Evolutionary conservation across 2,888 invertebrate genomes (phyloP).

Genomic region (Drosophila mettleri): DNA sequence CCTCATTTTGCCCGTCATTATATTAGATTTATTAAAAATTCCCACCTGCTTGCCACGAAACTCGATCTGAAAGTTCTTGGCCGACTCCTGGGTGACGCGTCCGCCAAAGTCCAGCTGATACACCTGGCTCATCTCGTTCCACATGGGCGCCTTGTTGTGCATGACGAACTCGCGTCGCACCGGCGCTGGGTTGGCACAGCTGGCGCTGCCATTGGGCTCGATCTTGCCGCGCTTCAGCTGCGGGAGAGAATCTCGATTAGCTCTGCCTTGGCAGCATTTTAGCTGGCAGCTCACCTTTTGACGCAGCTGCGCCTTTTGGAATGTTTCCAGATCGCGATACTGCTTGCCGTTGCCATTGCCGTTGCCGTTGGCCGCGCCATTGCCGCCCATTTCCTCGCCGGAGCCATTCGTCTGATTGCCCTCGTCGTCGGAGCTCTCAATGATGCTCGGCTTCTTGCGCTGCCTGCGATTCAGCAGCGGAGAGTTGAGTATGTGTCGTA

Average conservation of each 20-base stretch:
- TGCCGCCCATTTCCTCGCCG: constrained; percentile 85
- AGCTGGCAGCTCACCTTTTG: constrained; percentile 90
- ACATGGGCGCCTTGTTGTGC: constrained; percentile 98
- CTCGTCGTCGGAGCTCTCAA: constrained; percentile 94
- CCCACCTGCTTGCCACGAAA: constrained; percentile 96
- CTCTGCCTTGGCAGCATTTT: neutral
- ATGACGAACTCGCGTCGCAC: constrained; percentile 93
- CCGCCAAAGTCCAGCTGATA: constrained; percentile 99
- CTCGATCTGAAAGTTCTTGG: constrained; percentile 99
- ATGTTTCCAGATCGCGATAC: constrained; percentile 94
- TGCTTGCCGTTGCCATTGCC: constrained; percentile 89
- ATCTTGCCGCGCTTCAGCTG: constrained; percentile 91
- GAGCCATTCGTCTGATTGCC: constrained; percentile 86
- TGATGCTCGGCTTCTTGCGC: constrained; percentile 90
- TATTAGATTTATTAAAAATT: no score
- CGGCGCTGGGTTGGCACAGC: constrained; percentile 84
- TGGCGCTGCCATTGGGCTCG: constrained; percentile 86
- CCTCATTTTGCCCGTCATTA: no score
- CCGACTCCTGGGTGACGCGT: constrained; percentile 99
- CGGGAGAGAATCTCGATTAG: neutral
- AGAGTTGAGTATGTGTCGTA: constrained; percentile 92
- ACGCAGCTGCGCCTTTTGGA: constrained; percentile 95
- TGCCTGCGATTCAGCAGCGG: constrained; percentile 91
- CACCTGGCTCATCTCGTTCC: constrained; percentile 99
- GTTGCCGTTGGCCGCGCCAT: constrained; percentile 83